Percentiles rank a stretch among this genome's conserved stretches.
These are phyloP conservation scores for Synodontis membranacea DNA, from an alignment of 2,113 vertebrate species.

Conservation along the genomic window DNA sequence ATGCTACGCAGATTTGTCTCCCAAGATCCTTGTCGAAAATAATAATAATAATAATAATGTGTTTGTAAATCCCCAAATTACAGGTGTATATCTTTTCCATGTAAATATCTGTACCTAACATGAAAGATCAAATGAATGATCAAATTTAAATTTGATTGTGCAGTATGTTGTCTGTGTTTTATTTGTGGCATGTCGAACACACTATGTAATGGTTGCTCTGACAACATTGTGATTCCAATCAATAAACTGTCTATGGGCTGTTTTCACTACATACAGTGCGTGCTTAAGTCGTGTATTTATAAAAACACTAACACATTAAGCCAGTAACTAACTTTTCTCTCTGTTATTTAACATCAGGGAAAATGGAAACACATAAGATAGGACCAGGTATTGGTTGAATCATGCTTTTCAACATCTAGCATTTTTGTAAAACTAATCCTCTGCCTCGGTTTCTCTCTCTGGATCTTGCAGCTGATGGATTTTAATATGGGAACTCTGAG, in stretches of 20 bases:
- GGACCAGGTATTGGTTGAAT: background rate
- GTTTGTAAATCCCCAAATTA: slow-evolving; percentile 63
- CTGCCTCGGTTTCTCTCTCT: slow-evolving; percentile 44
- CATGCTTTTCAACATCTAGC: background rate
- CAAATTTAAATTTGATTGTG: slow-evolving; percentile 71
- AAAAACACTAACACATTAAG: background rate
- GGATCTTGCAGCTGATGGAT: slow-evolving; percentile 57
- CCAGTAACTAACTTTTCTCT: background rate
- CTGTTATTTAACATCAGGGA: background rate
- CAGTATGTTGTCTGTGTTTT: slow-evolving; percentile 69
- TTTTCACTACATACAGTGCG: slow-evolving; percentile 66
- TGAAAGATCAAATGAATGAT: slow-evolving; percentile 64
- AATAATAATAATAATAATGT: slow-evolving; percentile 10
- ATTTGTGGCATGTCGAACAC: slow-evolving; percentile 81
- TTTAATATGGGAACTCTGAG: slow-evolving; percentile 53
- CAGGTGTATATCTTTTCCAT: slow-evolving; percentile 67
- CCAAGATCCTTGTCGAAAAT: slow-evolving; percentile 46
- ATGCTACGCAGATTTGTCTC: slow-evolving; percentile 39
- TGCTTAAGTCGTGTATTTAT: slow-evolving; percentile 19
- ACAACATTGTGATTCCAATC: slow-evolving; percentile 77
- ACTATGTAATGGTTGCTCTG: slow-evolving; percentile 64
- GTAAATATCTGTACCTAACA: slow-evolving; percentile 76
- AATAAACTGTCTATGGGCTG: slow-evolving; percentile 78
- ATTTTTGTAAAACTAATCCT: background rate
- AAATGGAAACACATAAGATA: background rate